Base-by-base conservation (phyloP, 2,113 vertebrate species). In the Trichechus manatus region DNA sequence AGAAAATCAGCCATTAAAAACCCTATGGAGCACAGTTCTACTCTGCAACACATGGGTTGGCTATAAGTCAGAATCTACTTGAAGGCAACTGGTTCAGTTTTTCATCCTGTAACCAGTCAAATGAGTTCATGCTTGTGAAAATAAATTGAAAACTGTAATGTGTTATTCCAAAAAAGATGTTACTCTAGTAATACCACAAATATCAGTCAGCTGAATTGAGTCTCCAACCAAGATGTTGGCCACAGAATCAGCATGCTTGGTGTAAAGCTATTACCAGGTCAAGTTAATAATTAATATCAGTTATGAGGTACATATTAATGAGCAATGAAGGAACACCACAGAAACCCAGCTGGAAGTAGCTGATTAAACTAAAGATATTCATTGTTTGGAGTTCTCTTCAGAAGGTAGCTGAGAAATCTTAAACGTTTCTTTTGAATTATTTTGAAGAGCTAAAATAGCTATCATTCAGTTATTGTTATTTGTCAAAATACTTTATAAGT, bases 321-420 rank as follows among this genome's bases (percentile, higher is more conserved):
- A 83, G 27, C 88, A 61, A 19, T 31, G 77, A 68, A 83, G 75
- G 77, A 94, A 75, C 23, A 61, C 29, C 44, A 50, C 19, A 56
- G 79, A 42, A 92, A 80, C 47, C 74, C 89, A 89, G 23, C 44
- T 44, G 64, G 89, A 80, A 89, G 64, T 29, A 89, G 66, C 7
- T 56, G 42, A 22, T 63, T 42, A 70, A 47, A 27, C 39, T 83
- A 33, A 64, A 33, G 53, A 39, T 15, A 59, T 50, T 80, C 36
- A 63, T 42, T 81, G 31, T 75, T 66, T 72, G 74, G 15, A 33
- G 74, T 93, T 36, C 75, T 50, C 56, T 42, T 33, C 14, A 89
- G 36, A 92, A 93, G 64, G 56, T 47, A 84, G 80, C 44, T 39
- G 53, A 88, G 75, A 94, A 89, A 80, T 19, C 25, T 59, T 29